Percentiles rank a stretch among this genome's conserved stretches.
Evolutionary conservation across 30 jellyfish, hydroid and myxozoan species (phyloP).

Genomic region (Aurelia aurita): DNA sequence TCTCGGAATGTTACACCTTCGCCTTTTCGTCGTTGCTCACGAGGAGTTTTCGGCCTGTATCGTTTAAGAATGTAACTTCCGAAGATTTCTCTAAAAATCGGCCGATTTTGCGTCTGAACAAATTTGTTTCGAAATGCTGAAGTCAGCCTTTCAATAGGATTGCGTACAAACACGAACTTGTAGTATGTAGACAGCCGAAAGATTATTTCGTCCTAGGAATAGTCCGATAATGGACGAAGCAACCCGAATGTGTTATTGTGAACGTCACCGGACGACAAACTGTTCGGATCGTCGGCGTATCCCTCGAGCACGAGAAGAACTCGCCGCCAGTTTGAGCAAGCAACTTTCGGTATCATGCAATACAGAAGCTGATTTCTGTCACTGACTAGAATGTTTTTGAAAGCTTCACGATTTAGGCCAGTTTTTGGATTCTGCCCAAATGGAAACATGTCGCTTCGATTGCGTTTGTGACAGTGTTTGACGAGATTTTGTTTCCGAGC

Average conservation of each 20-base stretch:
- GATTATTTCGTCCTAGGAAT: slow-evolving; percentile 90
- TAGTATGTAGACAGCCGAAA: slow-evolving; percentile 93
- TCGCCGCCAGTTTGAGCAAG: slow-evolving; percentile 98
- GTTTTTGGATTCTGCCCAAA: slow-evolving; percentile 65
- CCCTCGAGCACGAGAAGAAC: slow-evolving; percentile 92
- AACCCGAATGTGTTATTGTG: slow-evolving; percentile 90
- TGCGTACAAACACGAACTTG: slow-evolving; percentile 93
- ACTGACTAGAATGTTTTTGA: slow-evolving; percentile 89
- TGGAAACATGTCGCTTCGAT: slow-evolving; percentile 85
- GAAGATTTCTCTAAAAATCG: slow-evolving; percentile 64
- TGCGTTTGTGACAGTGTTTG: slow-evolving; percentile 84
- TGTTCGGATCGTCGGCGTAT: slow-evolving; percentile 76
- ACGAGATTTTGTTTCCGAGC: slow-evolving; percentile 81
- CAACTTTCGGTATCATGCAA: slow-evolving; percentile 97
- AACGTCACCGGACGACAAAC: slow-evolving; percentile 81
- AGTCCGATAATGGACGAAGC: slow-evolving; percentile 91
- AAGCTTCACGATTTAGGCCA: slow-evolving; percentile 88
- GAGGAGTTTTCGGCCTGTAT: slow-evolving; percentile 64
- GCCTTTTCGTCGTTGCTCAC: slow-evolving; percentile 55
- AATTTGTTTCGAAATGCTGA: slow-evolving; percentile 94
- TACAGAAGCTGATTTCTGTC: slow-evolving; percentile 96
- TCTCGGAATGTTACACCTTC: slow-evolving; percentile 89
- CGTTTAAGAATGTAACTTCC: slow-evolving; percentile 84
- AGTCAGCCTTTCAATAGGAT: slow-evolving; percentile 92
- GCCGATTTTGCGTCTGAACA: slow-evolving; percentile 56